A percentile compares a stretch with the other conserved stretches of the same genome.
Conservation (phyloP, 2,888 invertebrate genomes). For the Zygaena filipendulae region DNA sequence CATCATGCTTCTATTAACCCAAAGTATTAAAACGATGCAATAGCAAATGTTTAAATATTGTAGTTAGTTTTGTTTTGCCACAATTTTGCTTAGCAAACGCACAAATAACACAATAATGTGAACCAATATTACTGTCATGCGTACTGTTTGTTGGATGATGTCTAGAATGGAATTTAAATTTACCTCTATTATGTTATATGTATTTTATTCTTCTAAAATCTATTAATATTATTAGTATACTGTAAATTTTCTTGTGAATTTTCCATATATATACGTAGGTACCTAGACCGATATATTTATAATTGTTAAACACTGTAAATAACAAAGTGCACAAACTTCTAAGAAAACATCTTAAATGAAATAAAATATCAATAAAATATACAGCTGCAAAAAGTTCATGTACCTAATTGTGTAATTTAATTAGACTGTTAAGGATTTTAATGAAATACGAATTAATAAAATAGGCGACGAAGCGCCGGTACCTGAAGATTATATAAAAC, state of each 20-base stretch:
- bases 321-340: conserved; percentile 35
- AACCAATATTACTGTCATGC: conserved; percentile 62
- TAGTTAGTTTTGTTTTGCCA: conserved; percentile 37
- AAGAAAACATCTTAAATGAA: conserved; percentile 66
- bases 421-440: too few relatives aligned
- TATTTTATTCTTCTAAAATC: too few relatives aligned
- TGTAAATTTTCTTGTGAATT: too few relatives aligned
- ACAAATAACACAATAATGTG: conserved; percentile 38
- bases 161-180: neutral
- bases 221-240: too few relatives aligned
- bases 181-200: neutral
- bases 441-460: conserved; percentile 33
- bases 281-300: too few relatives aligned
- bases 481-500: conserved; percentile 94
- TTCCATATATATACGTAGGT: too few relatives aligned
- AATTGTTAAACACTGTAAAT: conserved; percentile 24
- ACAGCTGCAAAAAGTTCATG: conserved; percentile 45
- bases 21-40: conserved; percentile 15
- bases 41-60: conserved; percentile 26
- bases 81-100: conserved; percentile 54
- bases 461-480: conserved; percentile 95
- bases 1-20: conserved; percentile 37
- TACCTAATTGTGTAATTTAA: too few relatives aligned
- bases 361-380: conserved; percentile 14
- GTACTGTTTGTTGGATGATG: conserved; percentile 50